Conservation (phyloP, 2,113 vertebrate genomes). For the Onychostruthus taczanowskii region DNA sequence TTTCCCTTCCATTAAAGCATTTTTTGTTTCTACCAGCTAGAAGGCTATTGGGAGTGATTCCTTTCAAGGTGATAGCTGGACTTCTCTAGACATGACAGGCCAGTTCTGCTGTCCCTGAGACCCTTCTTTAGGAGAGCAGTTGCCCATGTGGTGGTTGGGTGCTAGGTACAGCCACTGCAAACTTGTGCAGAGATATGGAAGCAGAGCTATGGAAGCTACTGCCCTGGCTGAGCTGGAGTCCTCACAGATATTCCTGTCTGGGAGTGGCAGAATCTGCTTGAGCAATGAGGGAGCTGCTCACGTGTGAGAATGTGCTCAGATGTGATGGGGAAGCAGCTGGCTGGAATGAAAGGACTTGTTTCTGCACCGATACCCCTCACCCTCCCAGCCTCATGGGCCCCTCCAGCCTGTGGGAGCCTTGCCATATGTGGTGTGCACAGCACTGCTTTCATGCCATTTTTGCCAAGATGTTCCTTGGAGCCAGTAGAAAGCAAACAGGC, state of each 20-base stretch:
- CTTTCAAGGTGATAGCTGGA: not conserved
- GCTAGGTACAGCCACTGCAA: not conserved
- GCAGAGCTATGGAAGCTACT: not conserved
- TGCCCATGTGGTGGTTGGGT: rapidly evolving
- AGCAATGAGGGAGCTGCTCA: not conserved
- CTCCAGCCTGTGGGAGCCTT: not conserved
- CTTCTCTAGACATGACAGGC: not conserved
- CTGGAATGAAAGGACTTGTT: not conserved
- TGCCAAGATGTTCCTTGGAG: not conserved
- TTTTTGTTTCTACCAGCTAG: not conserved
- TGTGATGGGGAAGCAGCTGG: rapidly evolving
- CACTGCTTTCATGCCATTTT: not conserved
- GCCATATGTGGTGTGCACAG: rapidly evolving
- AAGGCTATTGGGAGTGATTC: not conserved
- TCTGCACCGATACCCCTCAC: not conserved
- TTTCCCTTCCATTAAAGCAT: not conserved
- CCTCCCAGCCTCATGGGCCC: not conserved
- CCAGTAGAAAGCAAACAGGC: not conserved
- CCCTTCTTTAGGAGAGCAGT: not conserved
- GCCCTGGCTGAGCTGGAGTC: not conserved
- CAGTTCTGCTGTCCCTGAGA: not conserved
- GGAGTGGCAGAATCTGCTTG: not conserved
- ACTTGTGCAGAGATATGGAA: rapidly evolving
- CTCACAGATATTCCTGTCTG: not conserved
- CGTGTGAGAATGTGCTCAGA: not conserved